Evolutionary conservation across 2,113 vertebrate species (phyloP).

Genomic region (Lophura nycthemera): DNA sequence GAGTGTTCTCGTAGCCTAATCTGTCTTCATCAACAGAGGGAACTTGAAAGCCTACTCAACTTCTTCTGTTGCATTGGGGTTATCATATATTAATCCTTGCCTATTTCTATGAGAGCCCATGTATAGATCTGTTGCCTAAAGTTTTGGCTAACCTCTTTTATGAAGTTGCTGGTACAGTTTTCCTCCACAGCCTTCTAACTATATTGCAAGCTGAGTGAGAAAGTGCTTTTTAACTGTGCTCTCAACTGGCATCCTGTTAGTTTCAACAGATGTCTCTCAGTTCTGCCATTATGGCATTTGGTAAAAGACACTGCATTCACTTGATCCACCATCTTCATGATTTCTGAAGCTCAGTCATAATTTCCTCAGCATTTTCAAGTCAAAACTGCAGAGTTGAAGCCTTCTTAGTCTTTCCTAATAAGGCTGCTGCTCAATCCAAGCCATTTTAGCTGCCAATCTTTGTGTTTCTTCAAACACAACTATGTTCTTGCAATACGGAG

Average conservation of each 20-base stretch:
- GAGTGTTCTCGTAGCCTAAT: not conserved
- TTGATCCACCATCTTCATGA: not conserved
- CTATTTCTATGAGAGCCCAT: not conserved
- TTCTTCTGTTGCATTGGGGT: not conserved
- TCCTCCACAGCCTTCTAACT: not conserved
- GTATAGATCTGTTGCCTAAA: not conserved
- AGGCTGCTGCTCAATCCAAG: not conserved
- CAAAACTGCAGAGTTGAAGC: not conserved
- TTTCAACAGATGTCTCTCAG: not conserved
- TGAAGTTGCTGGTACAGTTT: not conserved
- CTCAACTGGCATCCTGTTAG: not conserved
- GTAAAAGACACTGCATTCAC: not conserved
- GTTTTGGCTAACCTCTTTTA: not conserved
- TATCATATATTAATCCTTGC: not conserved
- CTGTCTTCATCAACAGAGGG: not conserved
- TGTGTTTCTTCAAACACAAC: not conserved
- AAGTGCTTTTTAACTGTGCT: not conserved
- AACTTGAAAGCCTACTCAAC: not conserved
- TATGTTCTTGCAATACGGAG: not conserved
- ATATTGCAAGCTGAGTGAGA: not conserved
- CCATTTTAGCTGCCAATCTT: not conserved
- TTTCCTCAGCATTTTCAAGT: not conserved
- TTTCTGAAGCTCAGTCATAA: not conserved
- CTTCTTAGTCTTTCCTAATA: not conserved
- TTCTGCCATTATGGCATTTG: not conserved